Evolutionary conservation across 2,797 vertebrate genomes (phyloP), one percentile per base, ranked within the genome.

Genomic region (Nannoperca obscura): DNA sequence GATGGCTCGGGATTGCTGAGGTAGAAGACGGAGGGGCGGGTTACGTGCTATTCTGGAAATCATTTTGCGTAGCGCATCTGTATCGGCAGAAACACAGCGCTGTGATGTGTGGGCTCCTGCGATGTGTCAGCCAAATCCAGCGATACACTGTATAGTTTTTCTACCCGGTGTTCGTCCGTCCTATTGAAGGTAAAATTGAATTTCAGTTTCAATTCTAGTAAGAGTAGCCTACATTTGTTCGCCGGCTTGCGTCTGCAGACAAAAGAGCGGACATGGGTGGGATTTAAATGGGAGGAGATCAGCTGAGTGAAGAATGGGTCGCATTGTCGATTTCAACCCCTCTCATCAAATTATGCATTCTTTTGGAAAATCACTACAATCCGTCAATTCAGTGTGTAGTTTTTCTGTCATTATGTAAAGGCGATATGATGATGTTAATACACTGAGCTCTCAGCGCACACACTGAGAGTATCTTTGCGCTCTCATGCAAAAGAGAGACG

Each of bases 271-370:
- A 92, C 90, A 89, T 93, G 93, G 93, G 91, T 92, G 92, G 90
- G 94, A 93, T 93, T 93, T 93, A 90, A 89, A 93, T 91, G 88
- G 93, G 92, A 92, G 91, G 89, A 83, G 91, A 89, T 93, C 92
- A 93, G 91, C 89, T 92, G 91, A 60, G 61, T 47, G 75, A 75
- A 88, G 81, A 89, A 88, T 58, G 78, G 81, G 20, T 40, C 74
- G 58, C 82, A 82, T 89, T 90, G 86, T 92, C 54, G 64, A 70
- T 77, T 75, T 79, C 22, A 59, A 0, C 52, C 58, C 64, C 34
- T 75, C 20, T 3, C 30, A 24, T 64, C 20, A 59, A 46, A 68
- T 34, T 0, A 55, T 63, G 54, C 44, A 27, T 78, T 70, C 1
- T n/a, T 64, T 71, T 62, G 8, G 8, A 11, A 53, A 62, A 78